Evolutionary conservation across 2,888 invertebrate genomes (phyloP).

Genomic region (Orchesellides sinensis): DNA sequence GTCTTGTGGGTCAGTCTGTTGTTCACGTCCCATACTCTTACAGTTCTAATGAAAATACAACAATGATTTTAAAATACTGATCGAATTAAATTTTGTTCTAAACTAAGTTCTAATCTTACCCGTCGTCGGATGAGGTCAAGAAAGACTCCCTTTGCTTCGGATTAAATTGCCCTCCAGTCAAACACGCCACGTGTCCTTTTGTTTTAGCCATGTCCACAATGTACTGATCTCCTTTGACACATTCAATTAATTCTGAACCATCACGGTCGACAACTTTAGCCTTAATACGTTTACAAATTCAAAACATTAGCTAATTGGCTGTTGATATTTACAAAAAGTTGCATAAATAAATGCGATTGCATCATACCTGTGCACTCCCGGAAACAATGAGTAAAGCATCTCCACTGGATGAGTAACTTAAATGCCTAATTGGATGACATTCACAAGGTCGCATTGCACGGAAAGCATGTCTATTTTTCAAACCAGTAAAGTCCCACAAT

Average conservation of each 20-base stretch:
- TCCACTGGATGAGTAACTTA: slow-evolving; percentile 96
- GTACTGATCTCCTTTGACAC: slow-evolving; percentile 97
- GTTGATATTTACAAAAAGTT: neutral
- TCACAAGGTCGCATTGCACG: slow-evolving; percentile 96
- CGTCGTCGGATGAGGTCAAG: slow-evolving; percentile 95
- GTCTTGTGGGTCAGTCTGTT: slow-evolving; percentile 87
- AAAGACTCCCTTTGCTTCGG: slow-evolving; percentile 94
- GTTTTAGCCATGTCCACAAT: slow-evolving; percentile 95
- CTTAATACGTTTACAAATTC: slow-evolving; percentile 67
- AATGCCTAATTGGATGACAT: slow-evolving; percentile 90
- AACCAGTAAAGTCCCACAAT: slow-evolving; percentile 99
- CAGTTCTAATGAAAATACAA: slow-evolving; percentile 80
- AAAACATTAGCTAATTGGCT: neutral
- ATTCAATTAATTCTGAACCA: slow-evolving; percentile 94
- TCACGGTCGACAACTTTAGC: slow-evolving; percentile 97
- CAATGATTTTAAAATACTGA: neutral
- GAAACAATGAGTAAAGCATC: slow-evolving; percentile 95
- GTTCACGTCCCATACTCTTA: slow-evolving; percentile 92
- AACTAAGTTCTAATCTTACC: slow-evolving; percentile 77
- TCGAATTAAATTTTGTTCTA: neutral
- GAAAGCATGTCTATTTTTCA: slow-evolving; percentile 96
- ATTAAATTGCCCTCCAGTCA: slow-evolving; percentile 96
- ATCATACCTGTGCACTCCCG: slow-evolving; percentile 85
- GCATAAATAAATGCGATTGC: neutral
- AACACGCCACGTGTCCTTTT: slow-evolving; percentile 94